Evolutionary conservation across 2,888 invertebrate genomes (phyloP), one percentile per base, ranked within the genome.

Genomic region (Acronicta leporina): DNA sequence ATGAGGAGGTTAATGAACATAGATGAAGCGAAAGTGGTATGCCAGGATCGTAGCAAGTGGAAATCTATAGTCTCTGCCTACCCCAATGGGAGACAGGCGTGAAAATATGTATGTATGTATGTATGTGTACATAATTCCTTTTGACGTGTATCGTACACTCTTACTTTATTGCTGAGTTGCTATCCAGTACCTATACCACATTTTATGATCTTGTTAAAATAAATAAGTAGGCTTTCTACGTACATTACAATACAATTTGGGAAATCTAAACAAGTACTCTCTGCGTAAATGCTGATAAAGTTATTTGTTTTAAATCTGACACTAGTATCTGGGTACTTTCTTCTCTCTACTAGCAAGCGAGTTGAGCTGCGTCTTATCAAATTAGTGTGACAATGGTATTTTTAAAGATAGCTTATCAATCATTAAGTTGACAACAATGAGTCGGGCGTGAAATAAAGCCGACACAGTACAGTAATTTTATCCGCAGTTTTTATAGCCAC

Each of bases 371-470:
- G 27, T 58, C 49, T 66, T 77, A 78, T 70, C 78, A 57, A 57
- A 50, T 44, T 53, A 40, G 61, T 54, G 56, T 62, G 43, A 63
- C 60, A 64, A 49, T 41, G 40, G 30, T 51, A n/a, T 41, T 52
- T 68, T 42, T 38, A 52, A 44, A 14, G 73, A 67, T 73, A 69
- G 27, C 62, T 57, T 72, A 72, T 72, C 62, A 53, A 55, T 43
- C 14, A 27, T 30, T 44, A 14, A 46, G 44, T 43, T 38, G 40
- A 30, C 33, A 27, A 48, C 51, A 53, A 41, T 45, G 33, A 45
- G 20, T 54, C 14, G 35, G 6, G 5, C 9, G 5, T 27, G 7
- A 35, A 30, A 38, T 33, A 11, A 51, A 51, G 6, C 30, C 0
- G 7, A 20, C 13, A 47, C 5, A 2, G n/a, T 40, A 46, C 33